These are phyloP conservation scores for Leptobrachium ailaonicum DNA, from an alignment of 2,113 vertebrate species.

Conservation along the genomic window DNA sequence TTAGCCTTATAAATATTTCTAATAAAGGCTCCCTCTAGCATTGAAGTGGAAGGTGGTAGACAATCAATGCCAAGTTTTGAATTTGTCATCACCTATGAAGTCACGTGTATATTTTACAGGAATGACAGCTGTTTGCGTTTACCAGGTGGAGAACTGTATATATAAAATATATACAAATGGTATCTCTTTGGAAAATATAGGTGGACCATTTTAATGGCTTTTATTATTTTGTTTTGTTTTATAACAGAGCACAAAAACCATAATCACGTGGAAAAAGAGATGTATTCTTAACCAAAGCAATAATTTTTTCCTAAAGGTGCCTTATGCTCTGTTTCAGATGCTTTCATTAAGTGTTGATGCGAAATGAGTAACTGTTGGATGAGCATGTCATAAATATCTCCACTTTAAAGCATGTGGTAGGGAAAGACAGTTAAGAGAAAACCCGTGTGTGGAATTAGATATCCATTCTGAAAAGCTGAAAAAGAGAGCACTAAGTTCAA, in stretches of 20 bases:
- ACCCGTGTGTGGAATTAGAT: too few relatives aligned
- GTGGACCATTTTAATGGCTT: conserved; percentile 49
- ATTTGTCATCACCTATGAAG: not conserved
- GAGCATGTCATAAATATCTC: conserved; percentile 66
- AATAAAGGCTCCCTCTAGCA: conserved; percentile 34
- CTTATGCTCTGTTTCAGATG: conserved; percentile 62
- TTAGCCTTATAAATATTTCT: conserved; percentile 28
- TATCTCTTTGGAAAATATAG: conserved; percentile 43
- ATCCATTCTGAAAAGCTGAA: too few relatives aligned
- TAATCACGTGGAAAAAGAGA: conserved; percentile 54
- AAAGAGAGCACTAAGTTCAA: too few relatives aligned
- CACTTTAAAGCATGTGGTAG: conserved; percentile 19
- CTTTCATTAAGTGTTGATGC: conserved; percentile 54
- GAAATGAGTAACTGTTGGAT: conserved; percentile 73
- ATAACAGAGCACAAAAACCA: conserved; percentile 23
- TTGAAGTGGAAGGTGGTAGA: conserved; percentile 29
- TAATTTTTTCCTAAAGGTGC: conserved; percentile 72
- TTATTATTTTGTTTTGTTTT: not conserved
- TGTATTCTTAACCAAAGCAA: conserved; percentile 57
- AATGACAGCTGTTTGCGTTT: conserved; percentile 34
- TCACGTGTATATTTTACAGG: not conserved
- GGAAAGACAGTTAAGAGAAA: too few relatives aligned
- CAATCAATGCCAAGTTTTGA: not conserved
- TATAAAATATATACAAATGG: not conserved
- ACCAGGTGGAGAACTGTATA: not conserved